These are phyloP conservation scores for Eleutherodactylus coqui DNA, from an alignment of 2,797 vertebrate genomes.

Conservation along the genomic window DNA sequence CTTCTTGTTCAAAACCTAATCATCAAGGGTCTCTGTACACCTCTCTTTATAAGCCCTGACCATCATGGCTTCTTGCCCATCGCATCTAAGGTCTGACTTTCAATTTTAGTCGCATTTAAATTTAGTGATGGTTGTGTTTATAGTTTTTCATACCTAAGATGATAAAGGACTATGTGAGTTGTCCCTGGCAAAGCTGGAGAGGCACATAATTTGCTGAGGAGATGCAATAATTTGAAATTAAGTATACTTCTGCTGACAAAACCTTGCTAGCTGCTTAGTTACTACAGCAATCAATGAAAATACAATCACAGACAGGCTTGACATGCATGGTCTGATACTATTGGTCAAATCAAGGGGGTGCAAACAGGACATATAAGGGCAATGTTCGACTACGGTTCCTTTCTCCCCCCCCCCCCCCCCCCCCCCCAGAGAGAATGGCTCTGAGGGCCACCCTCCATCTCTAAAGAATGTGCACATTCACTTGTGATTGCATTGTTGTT, in stretches of 20 bases:
- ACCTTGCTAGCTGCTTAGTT: background rate
- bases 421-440: no score
- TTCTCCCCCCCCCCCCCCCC: no score
- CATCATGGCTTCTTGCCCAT: no score
- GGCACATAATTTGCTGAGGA: background rate
- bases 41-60: no score
- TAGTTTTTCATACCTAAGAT: constrained; percentile 11
- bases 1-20: no score
- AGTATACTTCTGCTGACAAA: background rate
- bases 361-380: background rate
- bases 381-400: background rate
- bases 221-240: background rate
- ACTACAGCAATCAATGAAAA: background rate
- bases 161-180: background rate
- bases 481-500: no score
- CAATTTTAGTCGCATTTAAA: constrained; percentile 32
- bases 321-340: no score
- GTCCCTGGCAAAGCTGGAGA: background rate
- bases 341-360: no score
- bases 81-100: no score
- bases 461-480: no score
- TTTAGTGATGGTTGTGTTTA: background rate
- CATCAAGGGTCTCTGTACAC: no score
- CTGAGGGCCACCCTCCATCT: no score
- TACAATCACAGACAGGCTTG: background rate